Evolutionary conservation across 1,140 invertebrate species (phyloP).

Genomic region (Macrobrachium rosenbergii): DNA sequence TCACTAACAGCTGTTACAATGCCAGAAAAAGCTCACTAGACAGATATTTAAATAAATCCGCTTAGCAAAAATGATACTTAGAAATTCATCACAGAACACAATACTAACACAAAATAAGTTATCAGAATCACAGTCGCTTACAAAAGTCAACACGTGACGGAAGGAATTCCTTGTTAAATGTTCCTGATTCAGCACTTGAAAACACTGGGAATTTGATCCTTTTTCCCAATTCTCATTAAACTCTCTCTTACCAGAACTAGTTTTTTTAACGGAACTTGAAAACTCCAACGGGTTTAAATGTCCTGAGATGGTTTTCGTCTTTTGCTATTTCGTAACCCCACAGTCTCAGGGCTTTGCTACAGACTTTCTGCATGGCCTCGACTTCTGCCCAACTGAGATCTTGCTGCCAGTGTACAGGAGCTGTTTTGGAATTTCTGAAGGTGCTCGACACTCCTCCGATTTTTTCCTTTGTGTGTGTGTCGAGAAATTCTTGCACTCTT

Average conservation of each 20-base stretch:
- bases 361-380: conserved; percentile 76
- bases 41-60: neutral
- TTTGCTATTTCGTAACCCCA: conserved; percentile 79
- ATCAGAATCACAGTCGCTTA: too few species aligned
- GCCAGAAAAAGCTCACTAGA: neutral
- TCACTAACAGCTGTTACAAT: too few species aligned
- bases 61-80: too few species aligned
- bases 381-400: conserved; percentile 77
- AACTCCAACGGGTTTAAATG: conserved; percentile 39
- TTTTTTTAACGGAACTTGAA: neutral
- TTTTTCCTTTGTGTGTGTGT: conserved; percentile 84
- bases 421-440: conserved; percentile 83
- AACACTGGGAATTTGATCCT: too few species aligned
- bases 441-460: conserved; percentile 86
- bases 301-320: conserved; percentile 31
- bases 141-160: too few species aligned
- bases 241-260: too few species aligned
- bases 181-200: too few species aligned
- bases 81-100: too few species aligned
- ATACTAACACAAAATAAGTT: too few species aligned
- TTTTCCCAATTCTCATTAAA: too few species aligned
- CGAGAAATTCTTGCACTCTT: conserved; percentile 80
- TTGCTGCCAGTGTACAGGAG: conserved; percentile 87
- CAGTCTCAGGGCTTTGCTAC: conserved; percentile 80
- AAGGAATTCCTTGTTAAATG: too few species aligned